Conservation (phyloP, 35 echinoderm and acorn worm genomes). For the Apostichopus japonicus region DNA sequence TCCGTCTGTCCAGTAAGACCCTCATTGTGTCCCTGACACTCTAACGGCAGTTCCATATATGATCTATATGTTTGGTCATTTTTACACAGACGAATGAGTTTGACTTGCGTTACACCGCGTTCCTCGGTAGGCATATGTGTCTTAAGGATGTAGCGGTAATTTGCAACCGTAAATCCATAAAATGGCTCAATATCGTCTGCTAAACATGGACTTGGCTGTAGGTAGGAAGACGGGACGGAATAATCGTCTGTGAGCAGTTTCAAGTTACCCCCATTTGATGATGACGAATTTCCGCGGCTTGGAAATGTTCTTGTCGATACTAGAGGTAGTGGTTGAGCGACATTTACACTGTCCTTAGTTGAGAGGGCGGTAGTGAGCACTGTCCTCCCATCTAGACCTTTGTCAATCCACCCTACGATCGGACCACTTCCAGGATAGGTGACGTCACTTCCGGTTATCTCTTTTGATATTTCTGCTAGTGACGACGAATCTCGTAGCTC, state of each 20-base stretch:
- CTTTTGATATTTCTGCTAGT: neutral
- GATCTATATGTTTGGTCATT: neutral
- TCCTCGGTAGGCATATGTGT: neutral
- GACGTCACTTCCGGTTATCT: neutral
- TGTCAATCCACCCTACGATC: neutral
- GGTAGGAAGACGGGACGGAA: neutral
- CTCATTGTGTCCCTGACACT: neutral
- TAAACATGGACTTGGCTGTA: neutral
- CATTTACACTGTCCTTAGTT: neutral
- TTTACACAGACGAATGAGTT: slow-evolving; percentile 8
- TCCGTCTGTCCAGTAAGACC: neutral
- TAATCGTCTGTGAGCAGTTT: neutral
- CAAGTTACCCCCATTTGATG: neutral
- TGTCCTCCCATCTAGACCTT: neutral
- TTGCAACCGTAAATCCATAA: slow-evolving; percentile 1
- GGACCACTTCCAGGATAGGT: neutral
- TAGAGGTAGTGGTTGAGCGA: neutral
- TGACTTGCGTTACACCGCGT: neutral
- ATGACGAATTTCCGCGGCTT: too few relatives aligned
- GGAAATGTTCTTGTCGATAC: slow-evolving; percentile 10
- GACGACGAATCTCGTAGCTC: neutral
- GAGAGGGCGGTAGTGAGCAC: neutral
- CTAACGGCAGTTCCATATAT: neutral
- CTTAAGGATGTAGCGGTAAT: slow-evolving; percentile 20
- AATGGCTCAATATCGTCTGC: neutral